Conservation (phyloP, 2,888 invertebrate species). For the Bhutanitis thaidina region DNA sequence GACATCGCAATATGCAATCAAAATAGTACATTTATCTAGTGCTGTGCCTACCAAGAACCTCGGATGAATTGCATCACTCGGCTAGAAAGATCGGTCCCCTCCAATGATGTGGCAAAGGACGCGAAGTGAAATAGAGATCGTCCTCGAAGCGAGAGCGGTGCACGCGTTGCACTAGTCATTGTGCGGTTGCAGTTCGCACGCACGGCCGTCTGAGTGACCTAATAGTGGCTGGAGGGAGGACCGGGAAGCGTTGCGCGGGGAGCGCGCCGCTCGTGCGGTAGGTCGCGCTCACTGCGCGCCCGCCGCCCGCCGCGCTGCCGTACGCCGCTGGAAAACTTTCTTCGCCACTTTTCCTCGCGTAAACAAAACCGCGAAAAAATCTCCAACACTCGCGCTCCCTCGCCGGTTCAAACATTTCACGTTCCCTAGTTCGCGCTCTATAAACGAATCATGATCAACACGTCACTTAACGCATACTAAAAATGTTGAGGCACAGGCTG, state of each 20-base stretch:
- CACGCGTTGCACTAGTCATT: slow-evolving; percentile 78
- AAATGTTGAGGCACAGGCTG: not conserved
- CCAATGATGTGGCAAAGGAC: slow-evolving; percentile 76
- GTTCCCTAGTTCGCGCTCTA: slow-evolving; percentile 13
- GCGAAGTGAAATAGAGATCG: slow-evolving; percentile 78
- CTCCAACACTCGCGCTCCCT: slow-evolving; percentile 41
- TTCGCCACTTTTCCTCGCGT: slow-evolving; percentile 70
- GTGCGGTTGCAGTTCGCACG: slow-evolving; percentile 76
- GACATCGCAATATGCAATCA: slow-evolving; percentile 38
- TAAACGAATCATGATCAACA: not conserved
- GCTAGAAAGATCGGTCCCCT: slow-evolving; percentile 78
- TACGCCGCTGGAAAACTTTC: slow-evolving; percentile 73
- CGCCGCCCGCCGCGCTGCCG: slow-evolving; percentile 36
- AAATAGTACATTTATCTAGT: slow-evolving; percentile 52
- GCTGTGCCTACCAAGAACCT: slow-evolving; percentile 61
- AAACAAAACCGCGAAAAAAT: slow-evolving; percentile 63
- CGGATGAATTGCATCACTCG: slow-evolving; percentile 65
- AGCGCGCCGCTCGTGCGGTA: slow-evolving; percentile 73
- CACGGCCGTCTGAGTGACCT: slow-evolving; percentile 76
- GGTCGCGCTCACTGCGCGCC: slow-evolving; percentile 77
- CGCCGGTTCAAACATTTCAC: slow-evolving; percentile 12
- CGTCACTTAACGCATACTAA: not conserved
- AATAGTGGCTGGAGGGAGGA: slow-evolving; percentile 78
- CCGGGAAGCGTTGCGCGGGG: slow-evolving; percentile 67
- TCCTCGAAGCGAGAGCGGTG: slow-evolving; percentile 80